Conservation (phyloP, 1,140 invertebrate genomes). For the Zaprionus davidi region DNA sequence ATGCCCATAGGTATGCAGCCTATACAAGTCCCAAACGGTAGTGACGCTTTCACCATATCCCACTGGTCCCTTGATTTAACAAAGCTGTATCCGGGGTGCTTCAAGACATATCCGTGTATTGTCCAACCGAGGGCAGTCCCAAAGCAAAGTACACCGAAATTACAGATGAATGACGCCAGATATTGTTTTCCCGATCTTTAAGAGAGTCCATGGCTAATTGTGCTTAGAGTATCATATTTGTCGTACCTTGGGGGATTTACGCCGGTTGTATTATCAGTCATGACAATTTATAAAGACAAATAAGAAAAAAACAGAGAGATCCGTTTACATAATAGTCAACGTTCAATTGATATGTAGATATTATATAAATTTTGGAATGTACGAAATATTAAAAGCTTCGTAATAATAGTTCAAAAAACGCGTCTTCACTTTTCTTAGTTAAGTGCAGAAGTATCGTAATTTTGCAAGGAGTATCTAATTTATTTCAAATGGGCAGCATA, state of each 20-base stretch:
- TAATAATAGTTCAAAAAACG: constrained; percentile 61
- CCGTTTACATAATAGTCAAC: not conserved
- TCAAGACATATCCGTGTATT: not conserved
- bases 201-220: too few relatives aligned
- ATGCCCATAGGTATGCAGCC: not conserved
- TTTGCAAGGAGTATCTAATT: constrained; percentile 75
- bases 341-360: not conserved
- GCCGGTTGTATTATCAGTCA: too few relatives aligned
- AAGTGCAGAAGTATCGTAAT: constrained; percentile 67
- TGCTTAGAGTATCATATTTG: too few relatives aligned
- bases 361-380: too few relatives aligned
- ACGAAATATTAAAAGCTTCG: too few relatives aligned
- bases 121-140: not conserved
- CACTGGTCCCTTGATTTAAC: not conserved
- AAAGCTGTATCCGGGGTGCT: not conserved
- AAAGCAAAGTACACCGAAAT: not conserved
- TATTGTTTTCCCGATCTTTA: not conserved
- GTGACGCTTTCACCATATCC: not conserved
- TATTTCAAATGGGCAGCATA: constrained; percentile 66
- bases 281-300: not conserved
- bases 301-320: not conserved
- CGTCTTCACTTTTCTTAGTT: constrained; percentile 77
- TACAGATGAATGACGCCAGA: not conserved
- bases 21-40: not conserved
- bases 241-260: too few relatives aligned